Conservation (phyloP, 1,140 invertebrate genomes). For the Cataglyphis hispanica region DNA sequence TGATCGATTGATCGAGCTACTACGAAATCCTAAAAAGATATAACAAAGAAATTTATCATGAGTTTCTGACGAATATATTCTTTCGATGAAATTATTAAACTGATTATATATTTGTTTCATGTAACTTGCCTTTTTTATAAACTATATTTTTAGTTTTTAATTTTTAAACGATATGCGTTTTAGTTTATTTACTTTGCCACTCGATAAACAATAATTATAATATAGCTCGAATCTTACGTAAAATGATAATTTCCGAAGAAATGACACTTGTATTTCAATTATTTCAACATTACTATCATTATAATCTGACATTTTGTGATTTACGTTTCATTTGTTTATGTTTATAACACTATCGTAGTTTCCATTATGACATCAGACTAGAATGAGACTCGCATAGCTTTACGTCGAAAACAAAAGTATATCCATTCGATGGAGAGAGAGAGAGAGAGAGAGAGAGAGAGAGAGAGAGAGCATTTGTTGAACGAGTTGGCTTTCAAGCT, state of each 20-base stretch:
- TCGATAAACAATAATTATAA: background rate
- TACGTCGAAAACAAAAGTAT: constrained; percentile 12
- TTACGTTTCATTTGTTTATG: constrained; percentile 1
- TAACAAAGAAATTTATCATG: background rate
- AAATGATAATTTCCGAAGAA: background rate
- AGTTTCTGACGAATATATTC: background rate
- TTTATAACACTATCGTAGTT: background rate
- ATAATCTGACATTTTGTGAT: background rate
- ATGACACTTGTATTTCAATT: background rate
- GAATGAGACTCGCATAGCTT: constrained; percentile 29
- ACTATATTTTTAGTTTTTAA: background rate
- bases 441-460: constrained; percentile 12
- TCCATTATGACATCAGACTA: background rate
- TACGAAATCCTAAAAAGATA: background rate
- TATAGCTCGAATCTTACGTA: background rate
- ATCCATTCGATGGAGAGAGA: constrained; percentile 1
- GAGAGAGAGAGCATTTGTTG: constrained; percentile 40
- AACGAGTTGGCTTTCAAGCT: constrained; percentile 46
- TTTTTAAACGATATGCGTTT: background rate
- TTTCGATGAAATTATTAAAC: background rate
- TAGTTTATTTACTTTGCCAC: no score
- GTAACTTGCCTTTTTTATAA: background rate
- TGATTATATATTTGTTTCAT: background rate
- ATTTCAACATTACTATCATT: background rate
- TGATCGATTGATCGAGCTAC: constrained; percentile 12